Conservation (phyloP, 2,797 vertebrate genomes). For the Rhinogobio ventralis region DNA sequence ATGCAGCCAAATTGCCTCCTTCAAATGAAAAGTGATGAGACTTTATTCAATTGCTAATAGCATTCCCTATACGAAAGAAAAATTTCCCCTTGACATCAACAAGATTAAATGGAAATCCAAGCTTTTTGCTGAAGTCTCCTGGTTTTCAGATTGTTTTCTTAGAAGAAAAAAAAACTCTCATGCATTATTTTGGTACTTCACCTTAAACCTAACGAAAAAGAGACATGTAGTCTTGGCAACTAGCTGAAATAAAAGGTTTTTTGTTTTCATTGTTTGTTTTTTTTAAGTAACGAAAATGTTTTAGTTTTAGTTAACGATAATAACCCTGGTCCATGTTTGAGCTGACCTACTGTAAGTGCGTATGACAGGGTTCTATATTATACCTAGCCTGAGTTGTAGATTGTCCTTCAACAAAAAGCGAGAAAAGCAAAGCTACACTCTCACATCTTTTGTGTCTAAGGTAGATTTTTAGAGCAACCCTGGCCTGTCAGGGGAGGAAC, state of each 20-base stretch:
- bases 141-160: background rate
- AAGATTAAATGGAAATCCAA: background rate
- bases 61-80: background rate
- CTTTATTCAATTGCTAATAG: background rate
- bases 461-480: slow-evolving; percentile 24
- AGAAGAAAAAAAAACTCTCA: too few relatives aligned
- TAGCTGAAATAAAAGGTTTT: background rate
- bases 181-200: too few relatives aligned
- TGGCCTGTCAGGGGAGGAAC: slow-evolving; percentile 23
- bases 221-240: background rate
- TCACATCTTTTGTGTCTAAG: slow-evolving; percentile 13
- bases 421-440: slow-evolving; percentile 2
- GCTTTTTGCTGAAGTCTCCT: background rate
- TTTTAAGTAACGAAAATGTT: background rate
- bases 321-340: background rate
- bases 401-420: slow-evolving; percentile 27
- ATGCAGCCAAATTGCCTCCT: background rate
- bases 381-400: slow-evolving; percentile 32
- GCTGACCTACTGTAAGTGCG: background rate
- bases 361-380: slow-evolving; percentile 6
- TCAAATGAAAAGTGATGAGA: background rate
- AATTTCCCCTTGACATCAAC: background rate
- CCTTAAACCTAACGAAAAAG: too few relatives aligned
- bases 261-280: background rate
- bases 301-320: background rate